Conservation (phyloP, 2,113 vertebrate species). For the Tylochromis polylepis region DNA sequence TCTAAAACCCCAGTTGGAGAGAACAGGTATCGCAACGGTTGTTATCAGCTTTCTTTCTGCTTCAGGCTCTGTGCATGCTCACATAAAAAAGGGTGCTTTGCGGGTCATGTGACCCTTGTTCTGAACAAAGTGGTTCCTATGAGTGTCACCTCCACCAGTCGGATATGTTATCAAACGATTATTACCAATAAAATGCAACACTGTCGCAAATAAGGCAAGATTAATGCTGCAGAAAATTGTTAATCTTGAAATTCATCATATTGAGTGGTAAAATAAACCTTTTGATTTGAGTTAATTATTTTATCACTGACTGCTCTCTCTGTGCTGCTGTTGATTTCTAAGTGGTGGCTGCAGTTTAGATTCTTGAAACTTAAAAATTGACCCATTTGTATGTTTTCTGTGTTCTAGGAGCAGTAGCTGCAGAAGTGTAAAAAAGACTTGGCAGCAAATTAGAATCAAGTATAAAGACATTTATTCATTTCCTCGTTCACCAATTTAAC, state of each 20-base stretch:
- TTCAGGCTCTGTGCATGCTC: background rate
- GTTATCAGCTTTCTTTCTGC: background rate
- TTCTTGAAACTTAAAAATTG: background rate
- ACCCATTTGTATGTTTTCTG: background rate
- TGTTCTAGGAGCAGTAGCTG: background rate
- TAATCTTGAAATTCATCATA: background rate
- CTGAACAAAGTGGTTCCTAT: background rate
- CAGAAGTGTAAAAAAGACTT: background rate
- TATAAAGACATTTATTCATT: background rate
- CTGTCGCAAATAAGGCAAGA: background rate
- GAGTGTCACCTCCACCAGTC: background rate
- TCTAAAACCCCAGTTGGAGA: background rate
- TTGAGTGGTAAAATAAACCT: background rate
- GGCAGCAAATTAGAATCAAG: background rate
- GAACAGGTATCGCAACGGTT: accelerated
- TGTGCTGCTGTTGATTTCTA: background rate
- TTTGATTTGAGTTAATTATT: background rate
- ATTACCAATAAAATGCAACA: background rate
- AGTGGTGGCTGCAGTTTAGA: background rate
- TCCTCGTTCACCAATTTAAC: background rate
- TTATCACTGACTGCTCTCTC: background rate
- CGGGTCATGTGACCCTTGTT: background rate
- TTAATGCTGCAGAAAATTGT: background rate
- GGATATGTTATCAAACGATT: background rate
- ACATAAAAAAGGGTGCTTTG: background rate